phyloP scores from a whole-genome alignment of 2,113 vertebrate species.

The Myiopsitta monachus region DNA sequence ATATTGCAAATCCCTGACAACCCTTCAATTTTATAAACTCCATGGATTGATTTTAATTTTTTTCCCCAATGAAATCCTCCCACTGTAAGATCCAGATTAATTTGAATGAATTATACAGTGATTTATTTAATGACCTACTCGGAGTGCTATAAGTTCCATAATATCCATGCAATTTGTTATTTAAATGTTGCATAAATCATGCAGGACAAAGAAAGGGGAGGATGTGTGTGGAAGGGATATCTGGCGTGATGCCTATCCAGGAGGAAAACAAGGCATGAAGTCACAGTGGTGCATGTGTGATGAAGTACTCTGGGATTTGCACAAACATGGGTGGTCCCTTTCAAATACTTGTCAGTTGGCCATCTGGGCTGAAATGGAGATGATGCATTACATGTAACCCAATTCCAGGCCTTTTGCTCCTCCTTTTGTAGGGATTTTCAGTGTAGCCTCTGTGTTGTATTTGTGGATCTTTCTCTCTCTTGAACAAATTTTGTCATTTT shows the following conservation, averaged over 20 bases:
- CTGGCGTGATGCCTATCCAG: not conserved
- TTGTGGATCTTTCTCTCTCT: not conserved
- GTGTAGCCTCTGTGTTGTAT: not conserved
- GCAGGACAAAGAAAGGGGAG: not conserved
- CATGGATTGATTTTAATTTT: conserved; percentile 13
- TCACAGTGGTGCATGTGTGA: not conserved
- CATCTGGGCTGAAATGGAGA: not conserved
- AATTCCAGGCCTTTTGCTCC: not conserved
- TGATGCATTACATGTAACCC: not conserved
- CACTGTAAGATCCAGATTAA: conserved; percentile 35
- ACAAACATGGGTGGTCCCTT: not conserved
- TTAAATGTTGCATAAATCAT: conserved; percentile 60
- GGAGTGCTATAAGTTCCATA: conserved; percentile 48
- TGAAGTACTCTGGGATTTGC: not conserved
- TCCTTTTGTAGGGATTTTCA: not conserved
- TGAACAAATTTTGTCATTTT: not conserved
- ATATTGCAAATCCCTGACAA: not conserved
- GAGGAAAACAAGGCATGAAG: not conserved
- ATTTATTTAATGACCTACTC: conserved; percentile 66
- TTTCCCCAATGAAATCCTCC: conserved; percentile 15
- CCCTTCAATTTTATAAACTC: conserved; percentile 31
- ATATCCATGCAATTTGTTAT: conserved; percentile 53
- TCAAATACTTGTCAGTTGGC: not conserved
- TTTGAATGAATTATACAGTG: conserved; percentile 67
- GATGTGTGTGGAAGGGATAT: not conserved